Percentiles rank a stretch among this genome's conserved stretches.
Conservation (phyloP, 2,888 invertebrate species). For the Lapara coniferarum region DNA sequence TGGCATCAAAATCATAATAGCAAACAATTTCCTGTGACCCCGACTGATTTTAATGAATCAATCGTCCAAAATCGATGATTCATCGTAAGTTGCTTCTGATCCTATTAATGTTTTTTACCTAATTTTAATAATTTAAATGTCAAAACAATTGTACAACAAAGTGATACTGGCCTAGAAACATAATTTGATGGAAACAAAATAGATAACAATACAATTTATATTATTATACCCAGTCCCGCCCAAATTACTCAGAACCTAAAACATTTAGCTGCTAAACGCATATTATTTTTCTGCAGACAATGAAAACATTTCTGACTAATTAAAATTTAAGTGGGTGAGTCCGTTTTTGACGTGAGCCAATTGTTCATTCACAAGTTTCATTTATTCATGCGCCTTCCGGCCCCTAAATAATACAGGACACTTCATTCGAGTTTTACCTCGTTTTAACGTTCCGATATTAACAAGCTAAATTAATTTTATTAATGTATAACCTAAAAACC, state of each 20-base stretch:
- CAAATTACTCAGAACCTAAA: neutral
- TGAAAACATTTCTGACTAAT: conserved; percentile 39
- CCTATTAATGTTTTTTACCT: no score
- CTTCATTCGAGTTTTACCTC: neutral
- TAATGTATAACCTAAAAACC: neutral
- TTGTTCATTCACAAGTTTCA: conserved; percentile 36
- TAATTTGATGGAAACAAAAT: no score
- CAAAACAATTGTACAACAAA: no score
- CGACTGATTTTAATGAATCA: no score
- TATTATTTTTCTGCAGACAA: conserved; percentile 15
- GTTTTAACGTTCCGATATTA: neutral
- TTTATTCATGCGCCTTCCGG: conserved; percentile 29
- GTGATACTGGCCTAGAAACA: no score
- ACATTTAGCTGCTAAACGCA: neutral
- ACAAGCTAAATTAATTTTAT: conserved; percentile 1
- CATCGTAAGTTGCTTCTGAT: no score
- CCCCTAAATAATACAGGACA: conserved; percentile 13
- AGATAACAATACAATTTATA: no score
- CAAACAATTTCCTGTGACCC: no score
- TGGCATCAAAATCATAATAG: no score
- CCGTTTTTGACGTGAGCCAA: conserved; percentile 29
- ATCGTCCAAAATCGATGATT: no score
- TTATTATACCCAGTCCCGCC: neutral
- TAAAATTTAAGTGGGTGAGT: conserved; percentile 37
- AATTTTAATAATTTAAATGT: no score